Evolutionary conservation across 1,140 invertebrate species (phyloP).

Genomic region (Fopius arisanus): DNA sequence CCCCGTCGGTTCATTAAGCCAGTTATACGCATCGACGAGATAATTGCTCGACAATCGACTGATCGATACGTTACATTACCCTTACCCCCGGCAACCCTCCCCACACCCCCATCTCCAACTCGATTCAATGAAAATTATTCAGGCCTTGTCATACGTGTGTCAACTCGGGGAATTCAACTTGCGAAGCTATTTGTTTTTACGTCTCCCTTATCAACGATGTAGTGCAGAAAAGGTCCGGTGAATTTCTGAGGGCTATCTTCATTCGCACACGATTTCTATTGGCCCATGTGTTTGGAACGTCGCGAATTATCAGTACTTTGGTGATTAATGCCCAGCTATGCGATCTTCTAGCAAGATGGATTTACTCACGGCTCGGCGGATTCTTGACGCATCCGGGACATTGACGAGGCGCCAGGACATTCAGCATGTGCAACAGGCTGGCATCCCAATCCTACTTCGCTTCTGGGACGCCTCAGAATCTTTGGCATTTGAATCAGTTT

Average conservation of each 20-base stretch:
- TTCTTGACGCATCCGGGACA: constrained; percentile 11
- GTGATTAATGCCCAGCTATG: background rate
- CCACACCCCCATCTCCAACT: background rate
- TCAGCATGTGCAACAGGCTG: constrained; percentile 52
- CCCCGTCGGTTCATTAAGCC: constrained; percentile 44
- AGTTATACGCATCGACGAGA: constrained; percentile 46
- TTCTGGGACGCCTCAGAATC: constrained; percentile 55
- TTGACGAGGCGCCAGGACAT: constrained; percentile 28
- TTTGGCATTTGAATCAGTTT: constrained; percentile 57
- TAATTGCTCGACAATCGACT: constrained; percentile 43
- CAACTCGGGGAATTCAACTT: background rate
- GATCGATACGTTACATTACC: constrained; percentile 35
- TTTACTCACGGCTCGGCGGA: background rate
- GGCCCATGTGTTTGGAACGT: background rate
- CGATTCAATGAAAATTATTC: constrained; percentile 24
- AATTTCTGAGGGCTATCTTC: too few species aligned
- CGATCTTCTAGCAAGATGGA: background rate
- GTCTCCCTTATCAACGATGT: background rate
- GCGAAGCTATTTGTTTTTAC: background rate
- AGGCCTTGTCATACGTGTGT: background rate
- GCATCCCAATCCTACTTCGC: constrained; percentile 22
- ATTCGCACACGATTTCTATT: too few species aligned
- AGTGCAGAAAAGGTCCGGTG: too few species aligned
- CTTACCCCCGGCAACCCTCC: background rate
- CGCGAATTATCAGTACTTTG: background rate